phyloP scores from a whole-genome alignment of 2,113 vertebrate genomes.

The Haplochromis burtoni region DNA sequence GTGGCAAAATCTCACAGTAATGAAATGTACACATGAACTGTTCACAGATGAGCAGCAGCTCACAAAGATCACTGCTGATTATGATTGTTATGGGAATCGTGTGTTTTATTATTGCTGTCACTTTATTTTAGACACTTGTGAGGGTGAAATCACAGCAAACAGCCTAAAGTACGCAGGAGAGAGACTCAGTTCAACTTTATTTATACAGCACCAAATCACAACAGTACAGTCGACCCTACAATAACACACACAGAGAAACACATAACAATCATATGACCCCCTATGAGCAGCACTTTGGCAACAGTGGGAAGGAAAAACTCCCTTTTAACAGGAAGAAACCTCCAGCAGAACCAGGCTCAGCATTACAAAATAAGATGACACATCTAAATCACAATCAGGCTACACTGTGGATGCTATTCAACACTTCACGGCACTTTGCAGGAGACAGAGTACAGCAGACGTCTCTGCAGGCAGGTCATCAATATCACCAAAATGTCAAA shows the following conservation, averaged over 20 bases:
- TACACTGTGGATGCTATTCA: too few relatives aligned
- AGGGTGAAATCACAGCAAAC: neutral
- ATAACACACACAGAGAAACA: rapidly evolving
- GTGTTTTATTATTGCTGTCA: neutral
- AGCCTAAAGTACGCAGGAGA: neutral
- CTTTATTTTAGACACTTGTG: neutral
- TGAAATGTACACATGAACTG: neutral
- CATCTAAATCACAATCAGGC: too few relatives aligned
- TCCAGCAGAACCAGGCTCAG: rapidly evolving
- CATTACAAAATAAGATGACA: neutral
- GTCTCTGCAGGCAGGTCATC: too few relatives aligned
- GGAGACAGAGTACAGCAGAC: too few relatives aligned
- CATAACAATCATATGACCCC: neutral
- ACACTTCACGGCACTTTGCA: too few relatives aligned
- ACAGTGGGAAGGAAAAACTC: neutral
- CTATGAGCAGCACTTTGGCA: rapidly evolving
- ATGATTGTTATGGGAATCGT: neutral
- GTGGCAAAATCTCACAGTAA: neutral
- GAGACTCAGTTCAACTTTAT: neutral
- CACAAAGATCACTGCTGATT: neutral
- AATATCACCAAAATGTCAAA: too few relatives aligned
- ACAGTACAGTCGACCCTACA: neutral
- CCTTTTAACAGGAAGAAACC: neutral
- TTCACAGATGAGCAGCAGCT: neutral
- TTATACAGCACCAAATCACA: neutral